Conservation (phyloP, 2,797 vertebrate species). For the Coluber constrictor region DNA sequence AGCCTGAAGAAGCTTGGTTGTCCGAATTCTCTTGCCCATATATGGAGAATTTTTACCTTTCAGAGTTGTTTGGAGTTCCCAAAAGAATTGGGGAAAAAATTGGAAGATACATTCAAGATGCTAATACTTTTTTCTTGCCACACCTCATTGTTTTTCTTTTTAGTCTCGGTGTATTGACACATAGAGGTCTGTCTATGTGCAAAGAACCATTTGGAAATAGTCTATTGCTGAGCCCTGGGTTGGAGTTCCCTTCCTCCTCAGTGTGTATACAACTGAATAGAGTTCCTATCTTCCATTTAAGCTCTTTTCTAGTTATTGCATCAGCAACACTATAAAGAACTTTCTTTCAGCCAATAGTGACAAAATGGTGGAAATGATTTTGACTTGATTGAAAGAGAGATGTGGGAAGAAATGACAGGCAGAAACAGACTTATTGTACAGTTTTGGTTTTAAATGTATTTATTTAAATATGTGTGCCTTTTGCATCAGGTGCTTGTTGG, state of each 20-base stretch:
- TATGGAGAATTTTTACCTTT: background rate
- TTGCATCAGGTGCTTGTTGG: background rate
- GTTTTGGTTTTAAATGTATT: background rate
- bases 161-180: background rate
- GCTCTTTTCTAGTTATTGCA: too few relatives aligned
- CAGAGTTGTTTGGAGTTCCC: background rate
- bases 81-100: background rate
- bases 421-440: background rate
- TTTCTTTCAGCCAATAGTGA: too few relatives aligned
- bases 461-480: background rate
- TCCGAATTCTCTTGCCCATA: background rate
- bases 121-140: background rate
- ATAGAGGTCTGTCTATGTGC: background rate
- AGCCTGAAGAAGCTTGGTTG: background rate
- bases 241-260: too few relatives aligned
- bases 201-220: background rate
- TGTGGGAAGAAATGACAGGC: too few relatives aligned
- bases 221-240: background rate
- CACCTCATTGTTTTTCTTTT: background rate
- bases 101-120: background rate
- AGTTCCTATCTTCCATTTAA: too few relatives aligned
- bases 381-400: too few relatives aligned
- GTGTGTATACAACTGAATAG: too few relatives aligned
- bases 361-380: too few relatives aligned
- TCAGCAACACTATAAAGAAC: too few relatives aligned